Percentiles rank a stretch among this genome's conserved stretches.
phyloP scores from a whole-genome alignment of 2,888 invertebrate genomes.

The Anodontia alba region DNA sequence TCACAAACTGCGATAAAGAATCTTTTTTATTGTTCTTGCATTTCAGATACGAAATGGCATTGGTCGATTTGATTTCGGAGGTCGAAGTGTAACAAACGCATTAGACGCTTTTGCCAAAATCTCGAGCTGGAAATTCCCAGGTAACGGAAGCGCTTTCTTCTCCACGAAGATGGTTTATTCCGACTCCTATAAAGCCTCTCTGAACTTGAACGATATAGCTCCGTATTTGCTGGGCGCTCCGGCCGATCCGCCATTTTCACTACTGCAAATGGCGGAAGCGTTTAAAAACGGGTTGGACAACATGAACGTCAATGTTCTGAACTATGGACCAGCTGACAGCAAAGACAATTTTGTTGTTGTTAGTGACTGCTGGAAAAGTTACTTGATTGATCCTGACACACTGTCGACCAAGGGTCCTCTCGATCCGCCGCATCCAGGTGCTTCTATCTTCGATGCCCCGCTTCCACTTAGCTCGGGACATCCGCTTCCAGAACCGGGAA shows the following conservation, averaged over 20 bases:
- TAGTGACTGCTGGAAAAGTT: conserved; percentile 67
- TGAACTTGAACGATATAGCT: conserved; percentile 59
- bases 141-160: conserved; percentile 50
- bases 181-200: conserved; percentile 59
- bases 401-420: conserved; percentile 62
- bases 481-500: conserved; percentile 77
- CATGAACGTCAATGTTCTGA: conserved; percentile 70
- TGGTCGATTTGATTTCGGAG: conserved; percentile 63
- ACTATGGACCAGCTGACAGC: conserved; percentile 24
- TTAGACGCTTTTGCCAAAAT: conserved; percentile 73
- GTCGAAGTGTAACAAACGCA: conserved; percentile 59
- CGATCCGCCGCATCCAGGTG: conserved; percentile 41
- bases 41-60: conserved; percentile 84
- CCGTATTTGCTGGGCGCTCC: conserved; percentile 62
- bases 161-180: conserved; percentile 65
- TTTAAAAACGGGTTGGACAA: conserved; percentile 69
- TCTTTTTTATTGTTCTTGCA: too few species aligned
- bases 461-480: conserved; percentile 67
- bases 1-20: too few species aligned
- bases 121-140: conserved; percentile 57
- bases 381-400: conserved; percentile 60
- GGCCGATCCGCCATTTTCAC: conserved; percentile 58
- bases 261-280: conserved; percentile 34
- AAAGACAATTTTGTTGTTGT: conserved; percentile 56
- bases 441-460: conserved; percentile 11